A percentile compares a stretch with the other conserved stretches of the same genome.
These are phyloP conservation scores for Actinostola sp. DNA, from an alignment of 92 coral and sea anemone genomes.

Conservation along the genomic window DNA sequence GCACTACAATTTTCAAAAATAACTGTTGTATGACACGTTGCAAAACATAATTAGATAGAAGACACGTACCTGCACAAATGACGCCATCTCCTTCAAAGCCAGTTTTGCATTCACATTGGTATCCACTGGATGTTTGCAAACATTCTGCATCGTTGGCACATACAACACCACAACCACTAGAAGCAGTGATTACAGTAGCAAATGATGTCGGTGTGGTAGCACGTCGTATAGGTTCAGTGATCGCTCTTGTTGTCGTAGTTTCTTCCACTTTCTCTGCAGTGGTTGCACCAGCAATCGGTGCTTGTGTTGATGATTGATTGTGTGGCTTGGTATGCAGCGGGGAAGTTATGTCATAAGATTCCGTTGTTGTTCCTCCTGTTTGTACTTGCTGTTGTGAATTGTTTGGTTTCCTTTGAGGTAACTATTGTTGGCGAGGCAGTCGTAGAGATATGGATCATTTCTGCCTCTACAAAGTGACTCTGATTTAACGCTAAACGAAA, in stretches of 20 bases:
- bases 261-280: too few relatives aligned
- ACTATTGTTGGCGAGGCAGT: conserved; percentile 15
- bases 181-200: conserved; percentile 34
- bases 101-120: conserved; percentile 40
- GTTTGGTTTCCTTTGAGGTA: too few relatives aligned
- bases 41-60: neutral
- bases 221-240: neutral
- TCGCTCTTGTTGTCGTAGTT: neutral
- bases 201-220: conserved; percentile 11
- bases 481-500: neutral
- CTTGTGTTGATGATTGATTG: too few relatives aligned
- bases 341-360: too few relatives aligned
- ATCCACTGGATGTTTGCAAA: conserved; percentile 22
- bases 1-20: too few relatives aligned
- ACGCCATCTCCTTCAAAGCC: conserved; percentile 70
- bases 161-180: conserved; percentile 41
- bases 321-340: too few relatives aligned
- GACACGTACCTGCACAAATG: conserved; percentile 56
- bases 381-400: too few relatives aligned
- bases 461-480: conserved; percentile 27
- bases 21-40: too few relatives aligned
- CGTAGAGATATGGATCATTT: neutral
- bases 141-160: conserved; percentile 42
- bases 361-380: too few relatives aligned
- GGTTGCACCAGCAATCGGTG: too few relatives aligned